Evolutionary conservation across 2,797 vertebrate genomes (phyloP), one percentile per base, ranked within the genome.

Genomic region (Rhodeus uyekii): DNA sequence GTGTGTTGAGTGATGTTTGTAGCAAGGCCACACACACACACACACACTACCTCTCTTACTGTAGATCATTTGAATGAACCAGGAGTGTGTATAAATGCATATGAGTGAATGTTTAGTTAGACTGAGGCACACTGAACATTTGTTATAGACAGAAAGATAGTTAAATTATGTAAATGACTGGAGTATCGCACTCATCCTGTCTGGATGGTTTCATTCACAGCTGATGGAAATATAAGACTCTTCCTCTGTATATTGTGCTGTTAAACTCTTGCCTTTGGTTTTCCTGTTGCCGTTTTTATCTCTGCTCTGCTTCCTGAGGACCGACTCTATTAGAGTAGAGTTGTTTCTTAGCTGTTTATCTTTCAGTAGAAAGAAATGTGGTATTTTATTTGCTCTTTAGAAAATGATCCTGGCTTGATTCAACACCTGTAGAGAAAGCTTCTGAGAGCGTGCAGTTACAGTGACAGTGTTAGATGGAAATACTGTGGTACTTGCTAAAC

Each of bases 271-370:
- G 29, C 13, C 42, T 34, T 34, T 2, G 0, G 42, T 0, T 77
- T 78, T 67, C 63, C 46, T 68, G 44, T 22, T 78, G 63, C n/a
- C 12, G 39, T 29, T 14, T 50, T 79, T 79, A 69, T 69, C 77
- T 79, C 8, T 29, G 1, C 7, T 44, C 38, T 32, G 77, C 64
- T 58, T 69, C 65, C 77, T 79, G 34, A 22, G 18, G 71, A 38
- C 22, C 8, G 22, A 14, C n/a, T 19, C 76, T 50, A 38, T 27
- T 39, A 32, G 2, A 53, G 12, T 16, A 14, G 10, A 27, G 18
- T 29, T 32, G 48, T 34, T 58, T 42, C 19, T 38, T 3, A 10
- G 13, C 42, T 5, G 46, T 9, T 64, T 36, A 19, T 22, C 4
- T 64, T 64, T 64, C 8, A 36, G 32, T 3, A 22, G 32, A 36